Evolutionary conservation across 2,888 invertebrate genomes (phyloP).

Genomic region (Troilus luridus): DNA sequence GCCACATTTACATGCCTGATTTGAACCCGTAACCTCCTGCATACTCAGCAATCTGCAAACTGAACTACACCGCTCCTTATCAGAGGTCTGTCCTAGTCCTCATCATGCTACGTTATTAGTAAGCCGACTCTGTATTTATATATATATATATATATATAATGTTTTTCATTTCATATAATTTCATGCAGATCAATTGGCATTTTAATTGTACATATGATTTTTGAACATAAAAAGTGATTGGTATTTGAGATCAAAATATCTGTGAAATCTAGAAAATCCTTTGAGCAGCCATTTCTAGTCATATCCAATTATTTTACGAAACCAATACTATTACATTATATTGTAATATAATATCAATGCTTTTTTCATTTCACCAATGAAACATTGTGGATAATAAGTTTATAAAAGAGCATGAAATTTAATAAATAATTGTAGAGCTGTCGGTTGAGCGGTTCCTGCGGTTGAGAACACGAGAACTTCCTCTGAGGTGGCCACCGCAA

Average conservation of each 20-base stretch:
- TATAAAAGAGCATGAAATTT: background rate
- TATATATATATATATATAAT: no score
- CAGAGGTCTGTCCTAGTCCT: no score
- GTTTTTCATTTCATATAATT: no score
- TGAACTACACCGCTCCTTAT: no score
- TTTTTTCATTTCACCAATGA: background rate
- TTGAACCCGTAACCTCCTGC: no score
- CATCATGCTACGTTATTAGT: no score
- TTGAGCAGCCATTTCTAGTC: background rate
- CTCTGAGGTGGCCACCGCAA: conserved; percentile 8
- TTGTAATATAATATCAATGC: background rate
- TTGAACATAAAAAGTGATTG: background rate
- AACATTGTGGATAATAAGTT: background rate
- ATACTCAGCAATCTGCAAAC: no score
- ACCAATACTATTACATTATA: background rate
- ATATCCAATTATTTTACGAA: background rate
- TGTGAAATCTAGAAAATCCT: background rate
- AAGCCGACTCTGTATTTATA: no score
- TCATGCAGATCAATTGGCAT: background rate
- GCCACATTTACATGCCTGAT: no score
- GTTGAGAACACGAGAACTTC: conserved; percentile 7
- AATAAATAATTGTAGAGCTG: background rate
- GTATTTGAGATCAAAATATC: background rate
- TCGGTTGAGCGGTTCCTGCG: conserved; percentile 1
- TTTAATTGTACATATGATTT: no score